phyloP scores from a whole-genome alignment of 64 coral and sea anemone genomes.

The Acropora yongei region DNA sequence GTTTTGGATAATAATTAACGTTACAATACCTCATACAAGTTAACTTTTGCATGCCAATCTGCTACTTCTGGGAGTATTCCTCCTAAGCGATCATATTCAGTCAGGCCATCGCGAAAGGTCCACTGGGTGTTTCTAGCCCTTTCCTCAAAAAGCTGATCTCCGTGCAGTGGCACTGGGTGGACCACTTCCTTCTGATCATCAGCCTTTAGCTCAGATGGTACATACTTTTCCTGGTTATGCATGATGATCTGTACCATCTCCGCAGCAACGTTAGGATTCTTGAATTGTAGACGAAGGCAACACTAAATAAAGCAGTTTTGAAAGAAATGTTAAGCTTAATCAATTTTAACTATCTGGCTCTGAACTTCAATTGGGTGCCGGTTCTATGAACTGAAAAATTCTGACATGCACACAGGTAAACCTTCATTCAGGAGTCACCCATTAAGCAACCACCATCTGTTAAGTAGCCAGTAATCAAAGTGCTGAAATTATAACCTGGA shows the following conservation, averaged over 20 bases:
- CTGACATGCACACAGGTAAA: background rate
- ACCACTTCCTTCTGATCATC: conserved; percentile 9
- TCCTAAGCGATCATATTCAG: conserved; percentile 39
- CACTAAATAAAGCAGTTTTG: conserved; percentile 30
- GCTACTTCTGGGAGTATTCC: conserved; percentile 50
- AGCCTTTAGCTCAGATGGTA: conserved; percentile 30
- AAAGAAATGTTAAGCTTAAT: conserved; percentile 4
- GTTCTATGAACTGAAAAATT: background rate
- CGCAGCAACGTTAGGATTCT: conserved; percentile 59
- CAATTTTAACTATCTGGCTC: conserved; percentile 4
- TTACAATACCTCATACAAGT: conserved; percentile 61
- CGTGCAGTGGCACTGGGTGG: conserved; percentile 18
- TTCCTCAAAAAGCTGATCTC: conserved; percentile 73
- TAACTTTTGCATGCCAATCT: conserved; percentile 71
- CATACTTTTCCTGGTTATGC: conserved; percentile 53
- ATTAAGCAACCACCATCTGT: background rate
- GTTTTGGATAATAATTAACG: background rate
- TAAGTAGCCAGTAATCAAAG: background rate
- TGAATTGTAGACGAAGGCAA: conserved; percentile 59
- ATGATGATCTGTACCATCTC: conserved; percentile 71
- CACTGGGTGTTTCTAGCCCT: conserved; percentile 55
- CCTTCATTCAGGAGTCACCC: background rate
- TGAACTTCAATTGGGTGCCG: background rate
- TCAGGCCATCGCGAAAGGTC: conserved; percentile 43
- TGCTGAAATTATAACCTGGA: background rate